Evolutionary conservation across 2,113 vertebrate genomes (phyloP), one percentile per base, ranked within the genome.

Genomic region (Smithornis capensis): DNA sequence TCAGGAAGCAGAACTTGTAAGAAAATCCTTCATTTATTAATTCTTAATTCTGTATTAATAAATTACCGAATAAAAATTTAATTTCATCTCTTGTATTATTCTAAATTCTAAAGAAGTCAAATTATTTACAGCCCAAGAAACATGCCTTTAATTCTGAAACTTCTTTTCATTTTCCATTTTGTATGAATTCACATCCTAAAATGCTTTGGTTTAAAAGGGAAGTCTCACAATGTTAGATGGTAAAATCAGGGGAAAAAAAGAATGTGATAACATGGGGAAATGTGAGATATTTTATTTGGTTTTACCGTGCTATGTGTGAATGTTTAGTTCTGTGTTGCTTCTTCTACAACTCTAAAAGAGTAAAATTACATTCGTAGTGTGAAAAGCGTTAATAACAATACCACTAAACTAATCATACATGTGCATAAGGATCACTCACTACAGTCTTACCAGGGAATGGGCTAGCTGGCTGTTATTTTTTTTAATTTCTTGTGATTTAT

Each of bases 181-280:
- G 6, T 53, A 65, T 24, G 12, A 82, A 57, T 44, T 71, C 23
- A n/a, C 14, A 69, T 47, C 15, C 35, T 13, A 25, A 77, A 77
- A 69, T 47, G 5, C 2, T 14, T 60, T 38, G 3, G 4, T 45
- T 80, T 67, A 33, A 57, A 73, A 77, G 13, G 12, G 73, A 56
- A 6, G 1, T 5, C 10, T 73, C 7, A 42, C 5, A 38, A 38
- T 21, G 4, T 56, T 47, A 84, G 27, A 13, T 52, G 15, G 13
- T 11, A 68, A 40, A 81, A 70, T 29, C 12, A 38, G 38, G 12
- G 22, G 3, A 35, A 16, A 74, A 73, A 53, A 1, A 0, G 0
- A 73, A 81, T 14, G 18, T 59, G 13, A 55, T 10, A 18, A 4
- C 3, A 0, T 42, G 23, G 17, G 9, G 21, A 79, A 17, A 75